Percentiles rank a stretch among this genome's conserved stretches.
These are phyloP conservation scores for Drosophila percnosoma DNA, from an alignment of 2,888 invertebrate species.

Conservation along the genomic window DNA sequence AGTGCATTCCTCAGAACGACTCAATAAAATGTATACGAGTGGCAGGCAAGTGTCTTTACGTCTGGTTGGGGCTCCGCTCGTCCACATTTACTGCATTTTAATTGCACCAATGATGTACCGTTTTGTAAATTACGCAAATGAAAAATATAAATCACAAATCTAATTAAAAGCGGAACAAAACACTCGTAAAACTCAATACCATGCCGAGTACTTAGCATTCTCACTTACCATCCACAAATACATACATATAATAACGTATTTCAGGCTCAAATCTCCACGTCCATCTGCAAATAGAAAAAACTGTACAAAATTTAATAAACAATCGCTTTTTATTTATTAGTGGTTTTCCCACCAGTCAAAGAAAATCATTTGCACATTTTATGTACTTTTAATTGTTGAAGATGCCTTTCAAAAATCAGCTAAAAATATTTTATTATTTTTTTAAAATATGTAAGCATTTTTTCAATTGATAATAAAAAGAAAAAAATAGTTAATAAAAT, in stretches of 20 bases:
- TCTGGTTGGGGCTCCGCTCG: slow-evolving; percentile 19
- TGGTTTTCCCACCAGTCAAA: neutral
- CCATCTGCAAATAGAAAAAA: slow-evolving; percentile 30
- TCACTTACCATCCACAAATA: slow-evolving; percentile 36
- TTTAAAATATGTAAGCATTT: neutral
- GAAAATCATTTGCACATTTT: neutral
- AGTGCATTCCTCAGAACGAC: slow-evolving; percentile 64
- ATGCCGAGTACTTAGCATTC: slow-evolving; percentile 17
- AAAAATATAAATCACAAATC: slow-evolving; percentile 63
- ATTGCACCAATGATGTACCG: slow-evolving; percentile 77
- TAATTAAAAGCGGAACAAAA: slow-evolving; percentile 40
- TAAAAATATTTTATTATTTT: neutral
- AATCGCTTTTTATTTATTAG: neutral
- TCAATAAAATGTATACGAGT: slow-evolving; percentile 79
- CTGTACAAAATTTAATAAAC: neutral
- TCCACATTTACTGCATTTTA: slow-evolving; percentile 75
- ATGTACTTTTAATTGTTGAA: neutral
- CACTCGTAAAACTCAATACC: slow-evolving; percentile 34
- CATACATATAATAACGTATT: neutral
- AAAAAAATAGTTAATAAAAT: neutral
- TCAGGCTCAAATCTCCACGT: neutral
- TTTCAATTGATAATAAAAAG: neutral
- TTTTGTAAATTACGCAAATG: slow-evolving; percentile 68
- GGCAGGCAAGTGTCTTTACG: slow-evolving; percentile 38
- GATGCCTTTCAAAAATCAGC: neutral